A percentile compares a stretch with the other conserved stretches of the same genome.
These are phyloP conservation scores for Scyliorhinus canicula DNA, from an alignment of 2,797 vertebrate species.

Conservation along the genomic window DNA sequence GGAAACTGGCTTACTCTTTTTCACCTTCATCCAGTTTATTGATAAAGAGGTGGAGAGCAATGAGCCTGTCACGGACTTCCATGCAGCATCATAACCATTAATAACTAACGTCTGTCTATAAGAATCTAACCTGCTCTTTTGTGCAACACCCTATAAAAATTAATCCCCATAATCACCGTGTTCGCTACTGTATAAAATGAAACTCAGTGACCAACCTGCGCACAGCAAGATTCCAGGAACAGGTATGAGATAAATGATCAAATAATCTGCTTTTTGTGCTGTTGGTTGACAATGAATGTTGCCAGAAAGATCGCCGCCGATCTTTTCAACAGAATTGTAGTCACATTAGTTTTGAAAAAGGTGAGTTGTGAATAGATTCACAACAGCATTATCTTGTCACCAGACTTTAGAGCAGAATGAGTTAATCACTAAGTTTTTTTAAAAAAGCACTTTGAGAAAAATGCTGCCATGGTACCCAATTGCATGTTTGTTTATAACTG, in stretches of 20 bases:
- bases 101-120: not conserved
- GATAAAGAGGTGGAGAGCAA: not conserved
- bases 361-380: not conserved
- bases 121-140: not conserved
- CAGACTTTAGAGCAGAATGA: not conserved
- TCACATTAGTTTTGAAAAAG: not conserved
- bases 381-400: not conserved
- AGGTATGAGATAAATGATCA: not conserved
- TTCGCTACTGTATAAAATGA: too few species aligned
- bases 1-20: not conserved
- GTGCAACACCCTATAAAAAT: not conserved
- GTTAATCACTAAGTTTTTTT: not conserved
- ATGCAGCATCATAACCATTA: not conserved
- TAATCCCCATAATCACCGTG: not conserved
- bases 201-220: not conserved
- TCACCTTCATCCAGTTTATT: not conserved
- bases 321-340: not conserved
- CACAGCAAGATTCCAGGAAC: not conserved
- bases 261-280: not conserved
- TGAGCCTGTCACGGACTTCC: not conserved
- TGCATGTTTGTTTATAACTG: constrained; percentile 29
- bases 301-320: not conserved
- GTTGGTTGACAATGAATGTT: not conserved
- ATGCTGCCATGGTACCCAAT: constrained; percentile 7
- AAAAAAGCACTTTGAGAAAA: not conserved